These are phyloP conservation scores for Tetanocera ferruginea DNA, from an alignment of 2,888 invertebrate genomes.

Conservation along the genomic window DNA sequence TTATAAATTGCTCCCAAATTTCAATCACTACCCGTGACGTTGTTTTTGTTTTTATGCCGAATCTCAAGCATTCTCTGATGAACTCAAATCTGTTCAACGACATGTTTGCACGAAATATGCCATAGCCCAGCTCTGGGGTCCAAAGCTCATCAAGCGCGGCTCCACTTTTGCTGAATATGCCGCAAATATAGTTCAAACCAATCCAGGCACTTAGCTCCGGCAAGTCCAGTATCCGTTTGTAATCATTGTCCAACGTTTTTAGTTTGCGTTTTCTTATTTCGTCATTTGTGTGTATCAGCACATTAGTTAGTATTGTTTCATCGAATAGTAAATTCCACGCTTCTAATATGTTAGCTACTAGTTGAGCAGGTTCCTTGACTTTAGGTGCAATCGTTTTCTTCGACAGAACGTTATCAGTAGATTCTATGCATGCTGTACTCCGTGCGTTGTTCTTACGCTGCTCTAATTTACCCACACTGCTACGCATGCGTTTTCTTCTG, in stretches of 20 bases:
- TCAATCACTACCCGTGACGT: conserved; percentile 44
- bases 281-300: conserved; percentile 56
- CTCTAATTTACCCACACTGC: conserved; percentile 21
- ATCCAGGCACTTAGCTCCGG: conserved; percentile 59
- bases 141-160: conserved; percentile 57
- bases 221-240: conserved; percentile 52
- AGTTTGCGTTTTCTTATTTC: conserved; percentile 47
- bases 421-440: conserved; percentile 40
- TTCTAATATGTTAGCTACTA: conserved; percentile 56
- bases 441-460: conserved; percentile 48
- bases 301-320: conserved; percentile 55
- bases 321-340: conserved; percentile 62
- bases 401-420: background rate
- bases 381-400: conserved; percentile 44
- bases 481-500: conserved; percentile 53
- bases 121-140: conserved; percentile 61
- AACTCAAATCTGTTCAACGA: conserved; percentile 56
- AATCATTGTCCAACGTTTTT: conserved; percentile 18
- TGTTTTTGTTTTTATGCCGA: conserved; percentile 1
- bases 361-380: conserved; percentile 57
- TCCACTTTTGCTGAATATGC: conserved; percentile 57
- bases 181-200: conserved; percentile 59
- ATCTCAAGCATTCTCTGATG: conserved; percentile 51
- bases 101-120: conserved; percentile 62
- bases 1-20: conserved; percentile 60